A percentile compares a stretch with the other conserved stretches of the same genome.
Evolutionary conservation across 1,140 invertebrate genomes (phyloP).

Genomic region (silkworm (Bombyx mori)): ASM3026992v2 NC_085110.1:9756501-9757000

Average conservation of each 20-base stretch:
- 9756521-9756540: slow-evolving; percentile 64
- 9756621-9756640: slow-evolving; percentile 64
- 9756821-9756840: no score
- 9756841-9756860: no score
- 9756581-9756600: slow-evolving; percentile 51
- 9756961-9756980: no score
- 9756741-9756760: not conserved
- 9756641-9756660: slow-evolving; percentile 31
- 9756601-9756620: slow-evolving; percentile 57
- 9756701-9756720: not conserved
- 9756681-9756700: not conserved
- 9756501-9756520: slow-evolving; percentile 49
- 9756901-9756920: no score
- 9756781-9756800: no score
- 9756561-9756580: slow-evolving; percentile 39
- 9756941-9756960: no score
- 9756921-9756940: no score
- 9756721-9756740: not conserved
- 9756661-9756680: not conserved
- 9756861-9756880: no score
- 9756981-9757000: no score
- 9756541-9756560: slow-evolving; percentile 33
- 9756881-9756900: no score
- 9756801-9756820: no score
- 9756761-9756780: no score